Percentiles rank a stretch among this genome's conserved stretches.
Conservation (phyloP, 2,797 vertebrate genomes). For the Sebastes melanostomus region DNA sequence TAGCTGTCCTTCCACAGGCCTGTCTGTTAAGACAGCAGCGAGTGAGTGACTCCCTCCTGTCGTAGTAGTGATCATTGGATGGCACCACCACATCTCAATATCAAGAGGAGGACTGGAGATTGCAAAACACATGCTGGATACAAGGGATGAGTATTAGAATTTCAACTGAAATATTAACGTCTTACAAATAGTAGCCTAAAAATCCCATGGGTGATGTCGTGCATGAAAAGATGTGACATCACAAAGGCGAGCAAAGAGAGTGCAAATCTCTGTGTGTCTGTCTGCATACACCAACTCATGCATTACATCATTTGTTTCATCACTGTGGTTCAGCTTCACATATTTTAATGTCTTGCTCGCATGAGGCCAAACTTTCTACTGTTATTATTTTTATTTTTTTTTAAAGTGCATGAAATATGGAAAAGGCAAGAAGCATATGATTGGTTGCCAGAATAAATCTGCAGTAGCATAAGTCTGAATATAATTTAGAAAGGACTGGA, state of each 20-base stretch:
- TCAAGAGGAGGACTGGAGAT: not conserved
- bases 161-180: constrained; percentile 23
- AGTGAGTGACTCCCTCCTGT: constrained; percentile 45
- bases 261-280: not conserved
- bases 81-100: constrained; percentile 38
- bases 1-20: constrained; percentile 52
- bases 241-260: constrained; percentile 9
- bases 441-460: constrained; percentile 60
- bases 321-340: constrained; percentile 26
- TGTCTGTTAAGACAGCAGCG: constrained; percentile 42
- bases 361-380: constrained; percentile 27
- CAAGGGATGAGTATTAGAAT: not conserved
- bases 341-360: constrained; percentile 32
- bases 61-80: constrained; percentile 6
- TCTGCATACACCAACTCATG: constrained; percentile 17
- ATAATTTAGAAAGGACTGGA: constrained; percentile 32
- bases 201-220: not conserved
- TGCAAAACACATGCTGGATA: not conserved
- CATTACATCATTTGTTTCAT: constrained; percentile 60
- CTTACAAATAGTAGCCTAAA: constrained; percentile 16
- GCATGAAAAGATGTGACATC: constrained; percentile 17
- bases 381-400: not conserved
- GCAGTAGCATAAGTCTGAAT: constrained; percentile 39
- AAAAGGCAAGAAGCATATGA: constrained; percentile 52
- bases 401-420: constrained; percentile 50